A percentile compares a stretch with the other conserved stretches of the same genome.
Evolutionary conservation across 1,140 invertebrate species (phyloP).

Genomic region (Littorina saxatilis): DNA sequence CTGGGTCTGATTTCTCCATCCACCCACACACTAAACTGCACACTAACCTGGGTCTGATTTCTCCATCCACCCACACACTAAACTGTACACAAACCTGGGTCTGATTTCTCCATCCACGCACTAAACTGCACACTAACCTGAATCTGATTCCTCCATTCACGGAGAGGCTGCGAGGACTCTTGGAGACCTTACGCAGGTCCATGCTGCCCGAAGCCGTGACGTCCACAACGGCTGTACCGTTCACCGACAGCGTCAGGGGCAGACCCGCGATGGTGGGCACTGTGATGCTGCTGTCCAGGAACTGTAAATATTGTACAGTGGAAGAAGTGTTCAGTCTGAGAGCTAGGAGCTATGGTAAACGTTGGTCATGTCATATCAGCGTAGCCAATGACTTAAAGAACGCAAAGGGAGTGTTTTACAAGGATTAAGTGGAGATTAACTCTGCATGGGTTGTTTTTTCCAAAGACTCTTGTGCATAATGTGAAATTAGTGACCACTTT

Average conservation of each 20-base stretch:
- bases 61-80: too few species aligned
- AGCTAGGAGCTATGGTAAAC: background rate
- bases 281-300: slow-evolving; percentile 90
- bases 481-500: too few species aligned
- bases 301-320: slow-evolving; percentile 56
- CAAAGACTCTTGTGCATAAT: too few species aligned
- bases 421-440: too few species aligned
- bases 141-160: slow-evolving; percentile 61
- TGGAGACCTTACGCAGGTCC: slow-evolving; percentile 79
- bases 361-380: too few species aligned
- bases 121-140: slow-evolving; percentile 55
- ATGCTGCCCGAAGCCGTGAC: slow-evolving; percentile 84
- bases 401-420: background rate
- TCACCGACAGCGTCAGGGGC: slow-evolving; percentile 88
- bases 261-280: slow-evolving; percentile 89
- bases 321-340: slow-evolving; percentile 48
- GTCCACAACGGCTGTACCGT: slow-evolving; percentile 90
- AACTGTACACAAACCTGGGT: too few species aligned
- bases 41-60: too few species aligned
- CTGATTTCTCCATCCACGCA: too few species aligned
- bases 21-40: background rate
- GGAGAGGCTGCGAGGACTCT: slow-evolving; percentile 68
- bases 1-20: too few species aligned
- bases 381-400: background rate
- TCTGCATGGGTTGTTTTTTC: too few species aligned